Evolutionary conservation across 2,888 invertebrate genomes (phyloP).

Genomic region (Philhelius pedissequus): DNA sequence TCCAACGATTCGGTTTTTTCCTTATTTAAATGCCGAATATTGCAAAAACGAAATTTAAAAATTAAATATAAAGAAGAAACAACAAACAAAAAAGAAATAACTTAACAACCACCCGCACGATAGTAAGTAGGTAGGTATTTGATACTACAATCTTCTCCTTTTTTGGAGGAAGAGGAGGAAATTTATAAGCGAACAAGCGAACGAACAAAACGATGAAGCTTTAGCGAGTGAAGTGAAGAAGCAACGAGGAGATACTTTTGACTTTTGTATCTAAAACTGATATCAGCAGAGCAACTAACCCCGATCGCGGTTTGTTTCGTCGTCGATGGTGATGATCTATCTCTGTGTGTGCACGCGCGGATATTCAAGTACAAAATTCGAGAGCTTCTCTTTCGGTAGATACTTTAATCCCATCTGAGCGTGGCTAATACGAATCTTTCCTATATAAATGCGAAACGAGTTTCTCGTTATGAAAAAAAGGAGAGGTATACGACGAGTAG

Average conservation of each 20-base stretch:
- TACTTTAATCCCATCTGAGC: slow-evolving; percentile 68
- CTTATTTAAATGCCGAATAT: slow-evolving; percentile 68
- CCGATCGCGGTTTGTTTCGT: slow-evolving; percentile 53
- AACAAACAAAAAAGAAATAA: slow-evolving; percentile 11
- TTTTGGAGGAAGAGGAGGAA: slow-evolving; percentile 48
- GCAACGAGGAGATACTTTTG: slow-evolving; percentile 59
- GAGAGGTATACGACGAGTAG: too few species aligned
- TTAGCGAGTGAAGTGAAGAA: slow-evolving; percentile 65
- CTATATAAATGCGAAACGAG: slow-evolving; percentile 67
- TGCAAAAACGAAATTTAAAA: slow-evolving; percentile 4
- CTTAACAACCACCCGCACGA: slow-evolving; percentile 66
- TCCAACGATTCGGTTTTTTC: slow-evolving; percentile 61
- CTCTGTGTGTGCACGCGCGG: slow-evolving; percentile 56
- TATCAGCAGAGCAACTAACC: slow-evolving; percentile 66
- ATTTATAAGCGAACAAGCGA: slow-evolving; percentile 22
- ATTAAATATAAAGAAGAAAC: slow-evolving; percentile 26
- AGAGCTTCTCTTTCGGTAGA: slow-evolving; percentile 68
- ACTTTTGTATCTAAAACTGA: slow-evolving; percentile 52
- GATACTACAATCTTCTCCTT: slow-evolving; percentile 61
- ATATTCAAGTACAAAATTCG: slow-evolving; percentile 56
- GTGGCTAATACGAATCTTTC: slow-evolving; percentile 64
- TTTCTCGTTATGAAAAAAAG: slow-evolving; percentile 65
- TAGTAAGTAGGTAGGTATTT: too few species aligned
- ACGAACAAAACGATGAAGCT: slow-evolving; percentile 61
- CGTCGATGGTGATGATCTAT: slow-evolving; percentile 41